Conservation (phyloP, 2,797 vertebrate species). For the Acomys russatus region DNA sequence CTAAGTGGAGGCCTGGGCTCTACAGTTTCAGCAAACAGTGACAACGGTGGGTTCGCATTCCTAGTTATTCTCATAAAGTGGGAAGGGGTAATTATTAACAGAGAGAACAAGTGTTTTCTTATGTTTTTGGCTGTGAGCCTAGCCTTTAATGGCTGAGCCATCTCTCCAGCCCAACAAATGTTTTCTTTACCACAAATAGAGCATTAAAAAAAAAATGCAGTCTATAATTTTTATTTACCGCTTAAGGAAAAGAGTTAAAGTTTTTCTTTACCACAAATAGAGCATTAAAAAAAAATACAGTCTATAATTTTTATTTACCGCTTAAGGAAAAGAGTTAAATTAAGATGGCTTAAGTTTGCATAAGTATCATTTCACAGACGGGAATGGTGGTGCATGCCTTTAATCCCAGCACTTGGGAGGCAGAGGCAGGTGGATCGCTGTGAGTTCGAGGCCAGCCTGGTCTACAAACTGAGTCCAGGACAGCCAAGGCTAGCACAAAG, state of each 20-base stretch:
- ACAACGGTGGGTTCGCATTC: slow-evolving; percentile 15
- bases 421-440: too few species aligned
- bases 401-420: too few species aligned
- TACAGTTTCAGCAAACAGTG: slow-evolving; percentile 62
- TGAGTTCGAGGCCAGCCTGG: too few species aligned
- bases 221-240: slow-evolving; percentile 41
- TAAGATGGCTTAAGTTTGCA: slow-evolving; percentile 39
- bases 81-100: slow-evolving; percentile 43
- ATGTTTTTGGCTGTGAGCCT: too few species aligned
- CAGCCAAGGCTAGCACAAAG: too few species aligned
- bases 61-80: slow-evolving; percentile 66
- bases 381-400: too few species aligned
- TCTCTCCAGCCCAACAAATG: not conserved
- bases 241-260: slow-evolving; percentile 32
- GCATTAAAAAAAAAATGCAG: not conserved
- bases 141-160: too few species aligned
- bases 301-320: slow-evolving; percentile 41
- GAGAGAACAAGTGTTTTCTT: not conserved
- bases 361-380: not conserved
- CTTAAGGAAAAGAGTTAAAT: slow-evolving; percentile 27
- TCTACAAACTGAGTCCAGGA: too few species aligned
- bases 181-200: slow-evolving; percentile 50
- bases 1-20: slow-evolving; percentile 20
- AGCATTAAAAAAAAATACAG: slow-evolving; percentile 28
- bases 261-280: slow-evolving; percentile 49